These are phyloP conservation scores for Ivindomyrus marchei DNA, from an alignment of 2,113 vertebrate species.

Conservation along the genomic window DNA sequence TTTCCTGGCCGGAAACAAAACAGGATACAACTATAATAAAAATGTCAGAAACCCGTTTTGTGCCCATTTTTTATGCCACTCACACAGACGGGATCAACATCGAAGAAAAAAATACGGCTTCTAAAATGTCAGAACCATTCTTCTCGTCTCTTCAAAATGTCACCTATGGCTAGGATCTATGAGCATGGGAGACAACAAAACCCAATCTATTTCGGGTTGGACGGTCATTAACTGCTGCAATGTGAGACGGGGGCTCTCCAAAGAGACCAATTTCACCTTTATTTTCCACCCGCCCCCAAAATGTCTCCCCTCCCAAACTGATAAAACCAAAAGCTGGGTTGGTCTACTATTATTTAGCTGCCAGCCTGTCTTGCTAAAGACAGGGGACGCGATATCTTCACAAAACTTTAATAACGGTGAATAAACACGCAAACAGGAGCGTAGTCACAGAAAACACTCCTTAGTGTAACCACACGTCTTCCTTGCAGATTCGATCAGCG, in stretches of 20 bases:
- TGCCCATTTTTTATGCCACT: neutral
- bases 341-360: neutral
- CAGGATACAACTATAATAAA: neutral
- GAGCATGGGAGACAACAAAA: neutral
- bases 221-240: neutral
- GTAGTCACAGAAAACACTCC: neutral
- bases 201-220: neutral
- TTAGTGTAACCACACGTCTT: neutral
- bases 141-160: neutral
- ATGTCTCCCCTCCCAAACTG: neutral
- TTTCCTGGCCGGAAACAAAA: neutral
- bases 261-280: conserved; percentile 3
- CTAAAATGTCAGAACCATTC: conserved; percentile 9
- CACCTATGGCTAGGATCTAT: neutral
- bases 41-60: neutral
- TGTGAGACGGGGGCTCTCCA: neutral
- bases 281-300: neutral
- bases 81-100: neutral
- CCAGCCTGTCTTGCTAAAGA: neutral
- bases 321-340: neutral
- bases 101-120: neutral
- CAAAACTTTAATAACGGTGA: neutral
- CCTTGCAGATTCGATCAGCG: neutral
- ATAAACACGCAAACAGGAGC: neutral
- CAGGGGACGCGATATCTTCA: neutral